Base-by-base conservation (phyloP, 2,113 vertebrate species). In the Pterocles burchelli region DNA sequence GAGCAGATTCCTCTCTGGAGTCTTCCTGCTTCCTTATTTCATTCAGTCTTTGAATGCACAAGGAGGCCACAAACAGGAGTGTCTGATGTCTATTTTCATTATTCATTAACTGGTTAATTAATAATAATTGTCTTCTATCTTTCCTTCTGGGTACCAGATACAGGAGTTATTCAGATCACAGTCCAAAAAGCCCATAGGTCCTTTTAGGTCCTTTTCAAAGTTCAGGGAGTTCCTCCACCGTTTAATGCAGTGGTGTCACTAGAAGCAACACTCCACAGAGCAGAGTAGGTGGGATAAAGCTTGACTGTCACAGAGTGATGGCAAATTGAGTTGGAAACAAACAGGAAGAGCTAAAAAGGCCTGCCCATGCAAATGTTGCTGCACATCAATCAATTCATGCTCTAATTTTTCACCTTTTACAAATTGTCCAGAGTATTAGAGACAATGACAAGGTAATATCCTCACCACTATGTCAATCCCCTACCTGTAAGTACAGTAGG, bases 261-360 rank as follows among this genome's bases (percentile, higher is more conserved):
- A 45, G 58, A 81, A 66, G 71, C 25, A 59, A 49, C 22, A 15
- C 29, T 36, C 25, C 38, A 58, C 15, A 72, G 63, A 67, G 8
- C 24, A 58, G 51, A 22, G 45, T 17, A 43, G 21, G 15, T 24
- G 33, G 67, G 7, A 55, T 33, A 65, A 61, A 59, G 71, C 11
- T 48, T 52, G 0, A 0, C 36, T 49, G 1, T 61, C 20, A 7
- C 0, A 26, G 28, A 51, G 4, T 36, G 33, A 86, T 62, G 29
- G 38, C 38, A 90, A 63, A 76, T 26, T 66, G 52, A 79, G 41
- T 8, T 49, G 21, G 43, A 75, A 85, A 77, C 38, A 59, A 77
- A 92, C 78, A 26, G 3, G 18, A 78, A 36, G 31, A 71, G 26
- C 6, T 70, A 52, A 62, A 76, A 74, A 29, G 12, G 22, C 71